Percentiles rank a stretch among this genome's conserved stretches.
phyloP scores from a whole-genome alignment of 2,888 invertebrate genomes.

The Melanotus villosus region DNA sequence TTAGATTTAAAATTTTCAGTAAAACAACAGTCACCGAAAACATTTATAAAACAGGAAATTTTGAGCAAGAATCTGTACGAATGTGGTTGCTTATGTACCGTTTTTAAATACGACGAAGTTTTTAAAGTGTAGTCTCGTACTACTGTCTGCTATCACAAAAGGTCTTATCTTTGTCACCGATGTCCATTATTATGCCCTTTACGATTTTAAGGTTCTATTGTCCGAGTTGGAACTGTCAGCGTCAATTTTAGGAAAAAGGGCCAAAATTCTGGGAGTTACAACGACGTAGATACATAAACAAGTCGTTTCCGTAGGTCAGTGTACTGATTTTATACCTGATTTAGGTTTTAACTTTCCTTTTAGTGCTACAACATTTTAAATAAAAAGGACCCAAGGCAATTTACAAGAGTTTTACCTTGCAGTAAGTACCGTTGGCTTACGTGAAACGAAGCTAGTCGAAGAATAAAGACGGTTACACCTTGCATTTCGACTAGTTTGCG shows the following conservation, averaged over 20 bases:
- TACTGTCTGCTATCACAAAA: too few species aligned
- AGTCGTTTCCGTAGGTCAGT: conserved; percentile 24
- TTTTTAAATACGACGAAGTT: too few species aligned
- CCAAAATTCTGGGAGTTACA: conserved; percentile 1
- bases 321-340: conserved; percentile 30
- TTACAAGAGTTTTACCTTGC: conserved; percentile 1
- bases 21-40: too few species aligned
- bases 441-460: conserved; percentile 6
- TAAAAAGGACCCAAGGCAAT: conserved; percentile 16
- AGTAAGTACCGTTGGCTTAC: not conserved
- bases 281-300: conserved; percentile 16
- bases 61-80: too few species aligned
- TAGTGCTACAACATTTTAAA: conserved; percentile 20
- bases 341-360: not conserved
- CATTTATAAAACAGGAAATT: too few species aligned
- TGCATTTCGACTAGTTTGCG: conserved; percentile 21
- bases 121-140: too few species aligned
- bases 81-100: too few species aligned
- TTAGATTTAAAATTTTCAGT: too few species aligned
- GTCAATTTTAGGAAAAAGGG: not conserved
- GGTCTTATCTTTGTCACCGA: too few species aligned
- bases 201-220: too few species aligned
- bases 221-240: too few species aligned
- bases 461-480: conserved; percentile 13
- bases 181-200: too few species aligned